phyloP scores from a whole-genome alignment of 2,888 invertebrate species.

The Unio delphinus region DNA sequence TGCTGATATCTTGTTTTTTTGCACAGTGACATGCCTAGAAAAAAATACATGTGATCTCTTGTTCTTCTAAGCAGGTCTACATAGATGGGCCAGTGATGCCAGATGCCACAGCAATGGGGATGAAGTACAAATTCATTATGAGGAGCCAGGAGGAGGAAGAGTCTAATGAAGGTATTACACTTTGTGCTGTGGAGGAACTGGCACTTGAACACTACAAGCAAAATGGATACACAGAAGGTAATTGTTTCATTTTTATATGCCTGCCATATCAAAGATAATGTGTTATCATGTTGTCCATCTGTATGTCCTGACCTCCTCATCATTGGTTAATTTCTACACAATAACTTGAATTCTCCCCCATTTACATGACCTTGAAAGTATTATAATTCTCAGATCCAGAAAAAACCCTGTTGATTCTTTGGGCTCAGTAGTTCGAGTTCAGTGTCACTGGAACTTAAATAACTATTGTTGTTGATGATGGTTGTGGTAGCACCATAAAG shows the following conservation, averaged over 20 bases:
- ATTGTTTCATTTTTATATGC: neutral
- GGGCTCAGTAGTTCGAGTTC: no score
- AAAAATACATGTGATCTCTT: neutral
- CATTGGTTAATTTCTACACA: no score
- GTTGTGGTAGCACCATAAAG: no score
- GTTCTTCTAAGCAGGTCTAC: conserved; percentile 35
- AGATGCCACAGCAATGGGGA: conserved; percentile 58
- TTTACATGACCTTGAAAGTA: no score
- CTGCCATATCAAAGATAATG: no score
- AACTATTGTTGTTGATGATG: no score
- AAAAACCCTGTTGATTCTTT: no score
- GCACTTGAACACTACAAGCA: conserved; percentile 75
- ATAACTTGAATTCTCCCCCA: no score
- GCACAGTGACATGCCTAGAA: neutral
- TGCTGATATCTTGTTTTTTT: neutral
- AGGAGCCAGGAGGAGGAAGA: conserved; percentile 56
- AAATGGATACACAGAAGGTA: conserved; percentile 74
- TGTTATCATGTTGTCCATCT: no score
- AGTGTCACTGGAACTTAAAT: no score
- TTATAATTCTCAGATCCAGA: no score
- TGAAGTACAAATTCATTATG: conserved; percentile 64
- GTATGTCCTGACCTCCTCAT: no score
- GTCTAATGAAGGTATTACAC: conserved; percentile 66
- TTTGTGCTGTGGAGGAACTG: conserved; percentile 76
- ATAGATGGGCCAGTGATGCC: conserved; percentile 61